Evolutionary conservation across 2,797 vertebrate species (phyloP).

Genomic region (Sparidentex hasta): DNA sequence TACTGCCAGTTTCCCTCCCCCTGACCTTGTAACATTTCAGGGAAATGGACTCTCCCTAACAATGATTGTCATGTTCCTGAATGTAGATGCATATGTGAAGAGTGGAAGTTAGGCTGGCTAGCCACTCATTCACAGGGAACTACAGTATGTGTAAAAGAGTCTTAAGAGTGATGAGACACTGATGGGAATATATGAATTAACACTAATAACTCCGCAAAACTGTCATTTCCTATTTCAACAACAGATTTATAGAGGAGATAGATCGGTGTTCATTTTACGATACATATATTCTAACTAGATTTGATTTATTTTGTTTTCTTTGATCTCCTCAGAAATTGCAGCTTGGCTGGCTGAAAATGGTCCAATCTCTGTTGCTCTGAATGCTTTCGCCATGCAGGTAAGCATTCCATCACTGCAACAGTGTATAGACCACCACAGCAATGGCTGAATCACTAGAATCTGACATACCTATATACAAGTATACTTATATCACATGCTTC

Average conservation of each 20-base stretch:
- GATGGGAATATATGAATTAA: background rate
- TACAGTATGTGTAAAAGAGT: no score
- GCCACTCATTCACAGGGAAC: no score
- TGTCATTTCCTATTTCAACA: background rate
- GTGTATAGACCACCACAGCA: background rate
- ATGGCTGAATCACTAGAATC: background rate
- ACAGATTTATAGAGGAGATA: background rate
- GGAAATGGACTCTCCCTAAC: no score
- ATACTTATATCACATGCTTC: background rate
- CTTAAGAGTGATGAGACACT: background rate
- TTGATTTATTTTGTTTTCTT: background rate
- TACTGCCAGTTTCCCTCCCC: no score
- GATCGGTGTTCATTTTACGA: background rate
- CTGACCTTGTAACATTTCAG: no score
- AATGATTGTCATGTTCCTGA: no score
- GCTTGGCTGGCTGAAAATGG: slow-evolving; percentile 92
- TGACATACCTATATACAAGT: background rate
- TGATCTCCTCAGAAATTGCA: slow-evolving; percentile 85
- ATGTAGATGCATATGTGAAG: no score
- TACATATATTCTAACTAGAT: background rate
- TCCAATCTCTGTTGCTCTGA: slow-evolving; percentile 93
- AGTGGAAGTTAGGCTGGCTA: no score
- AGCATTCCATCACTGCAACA: slow-evolving; percentile 5
- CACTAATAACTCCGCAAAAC: background rate
- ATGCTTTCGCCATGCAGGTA: slow-evolving; percentile 96